Evolutionary conservation across 2,113 vertebrate species (phyloP).

Genomic region (Numida meleagris): DNA sequence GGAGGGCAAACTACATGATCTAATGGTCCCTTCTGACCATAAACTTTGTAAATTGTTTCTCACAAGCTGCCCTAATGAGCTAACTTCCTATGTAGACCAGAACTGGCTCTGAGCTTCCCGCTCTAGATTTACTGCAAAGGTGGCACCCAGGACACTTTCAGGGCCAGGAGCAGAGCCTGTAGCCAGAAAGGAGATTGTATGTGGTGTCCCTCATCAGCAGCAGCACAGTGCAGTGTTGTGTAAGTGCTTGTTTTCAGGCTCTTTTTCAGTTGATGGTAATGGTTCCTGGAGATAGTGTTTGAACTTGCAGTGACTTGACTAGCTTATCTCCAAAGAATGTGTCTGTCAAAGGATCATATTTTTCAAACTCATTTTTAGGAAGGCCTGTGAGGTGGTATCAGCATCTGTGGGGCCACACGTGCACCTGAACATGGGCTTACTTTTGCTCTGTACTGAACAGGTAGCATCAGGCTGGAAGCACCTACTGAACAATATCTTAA

Average conservation of each 20-base stretch:
- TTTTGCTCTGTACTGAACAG: not conserved
- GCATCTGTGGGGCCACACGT: not conserved
- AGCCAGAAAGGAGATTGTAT: not conserved
- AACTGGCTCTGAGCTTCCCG: not conserved
- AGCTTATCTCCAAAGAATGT: not conserved
- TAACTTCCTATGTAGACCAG: not conserved
- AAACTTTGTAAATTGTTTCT: not conserved
- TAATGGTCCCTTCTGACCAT: not conserved
- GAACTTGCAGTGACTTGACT: not conserved
- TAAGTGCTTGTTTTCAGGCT: not conserved
- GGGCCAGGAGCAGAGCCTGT: not conserved
- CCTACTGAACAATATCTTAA: not conserved
- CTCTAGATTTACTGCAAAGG: not conserved
- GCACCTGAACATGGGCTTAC: accelerated
- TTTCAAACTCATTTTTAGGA: not conserved
- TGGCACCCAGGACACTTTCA: not conserved
- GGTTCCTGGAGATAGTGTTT: not conserved
- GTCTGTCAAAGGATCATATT: not conserved
- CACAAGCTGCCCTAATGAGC: not conserved
- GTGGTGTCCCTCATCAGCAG: not conserved
- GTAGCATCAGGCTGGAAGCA: not conserved
- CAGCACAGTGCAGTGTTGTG: not conserved
- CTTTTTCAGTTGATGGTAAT: not conserved
- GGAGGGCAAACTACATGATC: not conserved
- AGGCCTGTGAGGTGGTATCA: not conserved